These are phyloP conservation scores for Semicossyphus pulcher DNA, from an alignment of 2,113 vertebrate species.

Conservation along the genomic window DNA sequence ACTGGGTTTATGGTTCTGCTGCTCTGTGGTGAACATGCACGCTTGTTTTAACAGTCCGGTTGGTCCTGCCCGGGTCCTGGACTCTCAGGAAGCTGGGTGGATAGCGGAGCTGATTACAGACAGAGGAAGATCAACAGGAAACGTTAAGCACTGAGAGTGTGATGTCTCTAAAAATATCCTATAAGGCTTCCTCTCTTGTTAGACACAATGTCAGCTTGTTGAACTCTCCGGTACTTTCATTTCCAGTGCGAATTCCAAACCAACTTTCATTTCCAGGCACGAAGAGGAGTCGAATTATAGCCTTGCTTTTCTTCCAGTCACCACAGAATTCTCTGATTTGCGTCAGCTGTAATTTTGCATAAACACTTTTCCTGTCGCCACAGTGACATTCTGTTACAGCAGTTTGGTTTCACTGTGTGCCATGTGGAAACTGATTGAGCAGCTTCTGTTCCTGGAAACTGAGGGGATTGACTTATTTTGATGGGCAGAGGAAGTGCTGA, in stretches of 20 bases:
- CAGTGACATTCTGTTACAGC: constrained; percentile 37
- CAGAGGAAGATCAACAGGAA: not conserved
- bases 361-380: constrained; percentile 34
- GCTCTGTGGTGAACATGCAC: not conserved
- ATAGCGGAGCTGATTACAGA: not conserved
- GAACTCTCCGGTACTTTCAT: constrained; percentile 6
- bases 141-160: not conserved
- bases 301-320: not conserved
- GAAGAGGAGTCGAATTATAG: constrained; percentile 43
- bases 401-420: constrained; percentile 20
- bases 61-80: not conserved
- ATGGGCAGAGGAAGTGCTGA: constrained; percentile 38
- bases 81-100: not conserved
- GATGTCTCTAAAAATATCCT: constrained; percentile 16
- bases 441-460: constrained; percentile 37
- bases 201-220: constrained; percentile 1
- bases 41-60: not conserved
- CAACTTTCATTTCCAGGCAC: constrained; percentile 22
- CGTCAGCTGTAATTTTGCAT: constrained; percentile 30
- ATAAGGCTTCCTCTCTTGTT: not conserved
- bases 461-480: constrained; percentile 42
- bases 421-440: constrained; percentile 28
- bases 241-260: constrained; percentile 25
- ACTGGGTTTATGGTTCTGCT: not conserved
- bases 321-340: constrained; percentile 31